Conservation (phyloP, 2,888 invertebrate species). For the Sminthurides aquaticus region DNA sequence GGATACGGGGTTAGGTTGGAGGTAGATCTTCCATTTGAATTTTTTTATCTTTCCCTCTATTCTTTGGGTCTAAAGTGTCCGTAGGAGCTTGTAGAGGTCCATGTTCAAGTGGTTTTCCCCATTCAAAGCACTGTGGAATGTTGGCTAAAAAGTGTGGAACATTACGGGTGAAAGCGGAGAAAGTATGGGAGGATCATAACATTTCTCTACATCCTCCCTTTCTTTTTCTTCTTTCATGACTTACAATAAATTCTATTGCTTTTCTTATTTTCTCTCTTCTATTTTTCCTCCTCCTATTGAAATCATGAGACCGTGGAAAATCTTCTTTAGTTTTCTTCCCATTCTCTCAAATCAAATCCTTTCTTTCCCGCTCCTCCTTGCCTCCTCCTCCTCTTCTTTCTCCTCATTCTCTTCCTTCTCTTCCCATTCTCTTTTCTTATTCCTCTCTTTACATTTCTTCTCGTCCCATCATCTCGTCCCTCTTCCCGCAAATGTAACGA, state of each 20-base stretch:
- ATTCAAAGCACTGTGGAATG: background rate
- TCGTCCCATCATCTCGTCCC: too few species aligned
- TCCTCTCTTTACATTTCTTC: background rate
- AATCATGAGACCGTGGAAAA: conserved; percentile 1
- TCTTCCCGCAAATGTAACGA: too few species aligned
- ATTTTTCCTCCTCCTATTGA: background rate
- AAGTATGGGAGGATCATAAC: background rate
- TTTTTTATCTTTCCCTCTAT: background rate
- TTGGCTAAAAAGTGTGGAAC: background rate
- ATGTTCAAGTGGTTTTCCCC: background rate
- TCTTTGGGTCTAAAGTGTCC: background rate
- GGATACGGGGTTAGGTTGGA: too few species aligned
- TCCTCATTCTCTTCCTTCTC: background rate
- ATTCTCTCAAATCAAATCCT: background rate
- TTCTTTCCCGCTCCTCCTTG: background rate
- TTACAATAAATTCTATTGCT: conserved; percentile 7
- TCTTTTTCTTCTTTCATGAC: conserved; percentile 4
- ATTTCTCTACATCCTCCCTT: background rate
- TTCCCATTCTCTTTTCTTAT: background rate
- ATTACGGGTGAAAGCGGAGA: background rate
- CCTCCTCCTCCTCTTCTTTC: background rate
- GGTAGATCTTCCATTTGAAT: too few species aligned
- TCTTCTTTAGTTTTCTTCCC: conserved; percentile 3
- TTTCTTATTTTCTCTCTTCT: background rate
- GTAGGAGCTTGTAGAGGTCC: background rate